Percentiles rank a stretch among this genome's conserved stretches.
Evolutionary conservation across 2,797 vertebrate genomes (phyloP).

Genomic region (Girardinus metallicus): DNA sequence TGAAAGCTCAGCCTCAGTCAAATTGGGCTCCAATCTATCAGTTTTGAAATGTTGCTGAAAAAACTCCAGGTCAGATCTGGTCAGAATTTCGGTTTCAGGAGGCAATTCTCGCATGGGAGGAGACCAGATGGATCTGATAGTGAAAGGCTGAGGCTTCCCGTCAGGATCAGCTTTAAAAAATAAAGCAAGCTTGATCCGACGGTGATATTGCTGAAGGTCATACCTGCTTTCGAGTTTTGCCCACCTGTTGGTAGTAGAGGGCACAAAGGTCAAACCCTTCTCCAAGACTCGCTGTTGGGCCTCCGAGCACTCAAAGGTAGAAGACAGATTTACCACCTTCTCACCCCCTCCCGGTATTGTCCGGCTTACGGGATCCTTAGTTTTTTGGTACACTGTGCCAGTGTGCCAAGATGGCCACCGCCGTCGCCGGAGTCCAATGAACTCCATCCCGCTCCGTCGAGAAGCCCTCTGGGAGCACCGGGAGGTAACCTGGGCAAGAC

Average conservation of each 20-base stretch:
- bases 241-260: background rate
- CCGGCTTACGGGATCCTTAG: too few species aligned
- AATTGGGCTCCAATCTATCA: rapidly evolving
- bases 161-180: background rate
- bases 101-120: background rate
- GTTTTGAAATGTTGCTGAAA: background rate
- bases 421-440: too few species aligned
- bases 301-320: rapidly evolving
- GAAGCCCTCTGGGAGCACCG: too few species aligned
- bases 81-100: background rate
- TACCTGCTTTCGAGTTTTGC: too few species aligned
- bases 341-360: rapidly evolving
- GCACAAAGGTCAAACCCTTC: background rate
- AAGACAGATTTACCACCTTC: too few species aligned
- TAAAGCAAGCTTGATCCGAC: background rate
- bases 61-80: rapidly evolving
- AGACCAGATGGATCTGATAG: background rate
- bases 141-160: background rate
- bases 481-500: too few species aligned
- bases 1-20: background rate
- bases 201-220: too few species aligned
- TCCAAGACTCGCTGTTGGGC: too few species aligned
- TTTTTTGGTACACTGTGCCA: too few species aligned
- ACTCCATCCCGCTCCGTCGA: too few species aligned
- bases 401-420: too few species aligned